phyloP scores from a whole-genome alignment of 2,797 vertebrate species.

The Hoplostethus mediterraneus region DNA sequence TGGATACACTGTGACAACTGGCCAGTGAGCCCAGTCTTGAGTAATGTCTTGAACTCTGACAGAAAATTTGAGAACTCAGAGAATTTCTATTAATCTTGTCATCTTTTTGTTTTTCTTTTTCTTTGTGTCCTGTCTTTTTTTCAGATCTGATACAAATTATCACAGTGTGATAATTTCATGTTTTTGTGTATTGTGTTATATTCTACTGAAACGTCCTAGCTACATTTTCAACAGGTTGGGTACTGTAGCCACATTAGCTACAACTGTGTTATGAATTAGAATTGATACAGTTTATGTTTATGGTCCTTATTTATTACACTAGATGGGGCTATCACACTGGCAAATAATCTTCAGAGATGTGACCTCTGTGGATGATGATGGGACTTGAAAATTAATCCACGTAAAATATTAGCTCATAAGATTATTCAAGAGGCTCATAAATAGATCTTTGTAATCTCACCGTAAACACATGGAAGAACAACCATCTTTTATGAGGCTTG shows the following conservation, averaged over 20 bases:
- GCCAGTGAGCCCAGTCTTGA: background rate
- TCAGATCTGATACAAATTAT: background rate
- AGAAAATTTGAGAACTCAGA: no score
- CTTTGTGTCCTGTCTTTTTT: background rate
- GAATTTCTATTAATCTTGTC: background rate
- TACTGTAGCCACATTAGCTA: background rate
- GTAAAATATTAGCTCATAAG: conserved; percentile 49
- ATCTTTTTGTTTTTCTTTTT: no score
- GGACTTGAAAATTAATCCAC: conserved; percentile 59
- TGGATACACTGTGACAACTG: background rate
- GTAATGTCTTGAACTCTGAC: background rate
- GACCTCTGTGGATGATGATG: conserved; percentile 40
- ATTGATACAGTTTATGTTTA: background rate
- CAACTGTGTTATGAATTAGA: background rate
- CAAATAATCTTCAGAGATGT: background rate
- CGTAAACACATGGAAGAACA: conserved; percentile 12
- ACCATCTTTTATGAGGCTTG: conserved; percentile 12
- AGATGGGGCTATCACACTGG: conserved; percentile 45
- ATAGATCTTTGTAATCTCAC: conserved; percentile 55
- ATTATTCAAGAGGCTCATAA: conserved; percentile 47
- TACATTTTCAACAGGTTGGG: background rate
- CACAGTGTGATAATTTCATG: background rate
- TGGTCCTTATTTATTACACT: conserved; percentile 21
- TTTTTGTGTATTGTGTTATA: background rate
- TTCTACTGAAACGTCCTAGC: background rate